phyloP scores from a whole-genome alignment of 1,140 invertebrate genomes.

The Ephestia elutella region DNA sequence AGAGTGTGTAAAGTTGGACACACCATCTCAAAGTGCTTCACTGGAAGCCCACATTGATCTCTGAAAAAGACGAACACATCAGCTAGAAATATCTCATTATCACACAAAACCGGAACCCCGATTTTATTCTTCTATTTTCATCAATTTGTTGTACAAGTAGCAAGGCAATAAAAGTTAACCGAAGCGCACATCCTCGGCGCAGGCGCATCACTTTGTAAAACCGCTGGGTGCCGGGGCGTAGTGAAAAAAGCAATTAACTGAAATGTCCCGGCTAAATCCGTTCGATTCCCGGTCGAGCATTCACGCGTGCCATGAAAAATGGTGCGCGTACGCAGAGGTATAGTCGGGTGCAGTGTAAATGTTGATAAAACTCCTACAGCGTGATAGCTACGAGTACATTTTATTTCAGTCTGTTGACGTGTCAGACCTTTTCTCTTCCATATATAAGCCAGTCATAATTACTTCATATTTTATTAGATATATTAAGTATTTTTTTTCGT shows the following conservation, averaged over 20 bases:
- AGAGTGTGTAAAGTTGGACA: too few species aligned
- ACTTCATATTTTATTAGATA: too few species aligned
- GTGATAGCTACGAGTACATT: too few species aligned
- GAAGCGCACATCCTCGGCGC: constrained; percentile 16
- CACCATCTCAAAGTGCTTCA: too few species aligned
- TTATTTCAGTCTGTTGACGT: too few species aligned
- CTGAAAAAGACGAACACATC: constrained; percentile 42
- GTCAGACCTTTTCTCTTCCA: too few species aligned
- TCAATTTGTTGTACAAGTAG: neutral
- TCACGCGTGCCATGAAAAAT: constrained; percentile 65
- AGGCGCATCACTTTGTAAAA: constrained; percentile 1
- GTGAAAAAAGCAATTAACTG: constrained; percentile 60
- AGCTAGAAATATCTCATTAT: constrained; percentile 3
- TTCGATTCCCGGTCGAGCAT: constrained; percentile 42
- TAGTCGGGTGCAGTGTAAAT: constrained; percentile 24
- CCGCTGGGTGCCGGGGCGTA: constrained; percentile 4
- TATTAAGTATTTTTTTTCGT: too few species aligned
- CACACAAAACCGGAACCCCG: neutral
- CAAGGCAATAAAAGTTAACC: constrained; percentile 2
- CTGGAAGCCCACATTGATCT: too few species aligned
- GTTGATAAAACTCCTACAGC: neutral
- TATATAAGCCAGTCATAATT: too few species aligned
- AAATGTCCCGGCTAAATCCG: constrained; percentile 52
- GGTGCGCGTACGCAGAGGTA: constrained; percentile 25
- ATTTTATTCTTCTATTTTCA: neutral